These are phyloP conservation scores for Iphiclides podalirius DNA, from an alignment of 2,888 invertebrate species.

Conservation along the genomic window DNA sequence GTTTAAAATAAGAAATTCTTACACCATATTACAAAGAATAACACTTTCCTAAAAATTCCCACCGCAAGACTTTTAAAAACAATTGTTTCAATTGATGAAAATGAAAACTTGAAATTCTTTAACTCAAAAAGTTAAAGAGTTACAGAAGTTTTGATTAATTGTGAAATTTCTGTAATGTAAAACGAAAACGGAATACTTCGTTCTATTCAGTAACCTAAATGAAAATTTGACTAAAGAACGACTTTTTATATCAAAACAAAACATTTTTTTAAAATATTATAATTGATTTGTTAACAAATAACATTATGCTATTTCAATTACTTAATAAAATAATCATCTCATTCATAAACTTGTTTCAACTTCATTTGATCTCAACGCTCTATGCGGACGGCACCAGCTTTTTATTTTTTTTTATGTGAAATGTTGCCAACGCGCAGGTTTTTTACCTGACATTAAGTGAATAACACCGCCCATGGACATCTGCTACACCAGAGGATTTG, in stretches of 20 bases:
- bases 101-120: slow-evolving; percentile 20
- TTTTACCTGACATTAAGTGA: no score
- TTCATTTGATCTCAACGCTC: no score
- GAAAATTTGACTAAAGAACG: slow-evolving; percentile 1
- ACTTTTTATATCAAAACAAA: slow-evolving; percentile 5
- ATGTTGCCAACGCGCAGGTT: no score
- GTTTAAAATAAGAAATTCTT: slow-evolving; percentile 8
- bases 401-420: no score
- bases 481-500: no score
- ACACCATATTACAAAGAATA: slow-evolving; percentile 2
- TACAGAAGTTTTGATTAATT: slow-evolving; percentile 18
- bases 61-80: slow-evolving; percentile 9
- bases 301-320: no score
- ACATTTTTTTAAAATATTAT: no score
- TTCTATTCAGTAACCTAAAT: slow-evolving; percentile 10
- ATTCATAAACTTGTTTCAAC: no score
- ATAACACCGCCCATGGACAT: no score
- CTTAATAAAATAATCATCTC: no score
- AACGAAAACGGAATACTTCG: slow-evolving; percentile 8
- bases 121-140: slow-evolving; percentile 20
- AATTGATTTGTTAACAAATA: no score
- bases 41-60: slow-evolving; percentile 5
- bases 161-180: slow-evolving; percentile 14
- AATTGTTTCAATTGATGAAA: slow-evolving; percentile 21
- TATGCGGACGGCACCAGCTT: no score